phyloP scores from a whole-genome alignment of 2,888 invertebrate genomes.

The Leuctra nigra region DNA sequence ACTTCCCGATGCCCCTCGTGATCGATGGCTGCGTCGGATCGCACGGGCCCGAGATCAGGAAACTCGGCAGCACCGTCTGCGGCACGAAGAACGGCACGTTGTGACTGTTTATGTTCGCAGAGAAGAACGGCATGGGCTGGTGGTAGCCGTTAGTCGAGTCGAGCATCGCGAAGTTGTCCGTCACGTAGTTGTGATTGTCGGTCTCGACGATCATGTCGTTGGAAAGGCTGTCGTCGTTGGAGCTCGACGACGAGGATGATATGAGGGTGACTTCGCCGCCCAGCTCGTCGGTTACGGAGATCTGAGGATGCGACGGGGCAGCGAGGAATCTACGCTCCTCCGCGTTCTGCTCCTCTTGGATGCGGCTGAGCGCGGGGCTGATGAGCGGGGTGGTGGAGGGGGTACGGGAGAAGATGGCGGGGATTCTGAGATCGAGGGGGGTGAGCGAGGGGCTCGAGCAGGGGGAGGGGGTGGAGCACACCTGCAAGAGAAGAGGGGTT shows the following conservation, averaged over 20 bases:
- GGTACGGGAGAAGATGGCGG: conserved; percentile 37
- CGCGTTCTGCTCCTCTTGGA: conserved; percentile 57
- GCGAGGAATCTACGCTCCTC: not conserved
- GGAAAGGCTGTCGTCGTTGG: conserved; percentile 10
- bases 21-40: conserved; percentile 71
- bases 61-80: conserved; percentile 40
- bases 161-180: too few species aligned
- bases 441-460: conserved; percentile 47
- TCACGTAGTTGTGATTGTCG: not conserved
- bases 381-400: conserved; percentile 43
- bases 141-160: not conserved
- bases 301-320: conserved; percentile 62
- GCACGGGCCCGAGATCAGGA: conserved; percentile 55
- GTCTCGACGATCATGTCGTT: conserved; percentile 35
- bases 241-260: conserved; percentile 58
- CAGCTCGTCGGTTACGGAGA: conserved; percentile 85
- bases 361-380: conserved; percentile 65
- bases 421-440: conserved; percentile 37
- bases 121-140: not conserved
- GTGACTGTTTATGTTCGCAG: not conserved
- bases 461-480: conserved; percentile 43
- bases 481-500: too few species aligned
- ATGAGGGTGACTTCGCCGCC: conserved; percentile 78
- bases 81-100: not conserved
- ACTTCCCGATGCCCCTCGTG: conserved; percentile 67